Evolutionary conservation across 1,140 invertebrate species (phyloP), one percentile per base, ranked within the genome.

Genomic region (Yoshiicerus persimilis): DNA sequence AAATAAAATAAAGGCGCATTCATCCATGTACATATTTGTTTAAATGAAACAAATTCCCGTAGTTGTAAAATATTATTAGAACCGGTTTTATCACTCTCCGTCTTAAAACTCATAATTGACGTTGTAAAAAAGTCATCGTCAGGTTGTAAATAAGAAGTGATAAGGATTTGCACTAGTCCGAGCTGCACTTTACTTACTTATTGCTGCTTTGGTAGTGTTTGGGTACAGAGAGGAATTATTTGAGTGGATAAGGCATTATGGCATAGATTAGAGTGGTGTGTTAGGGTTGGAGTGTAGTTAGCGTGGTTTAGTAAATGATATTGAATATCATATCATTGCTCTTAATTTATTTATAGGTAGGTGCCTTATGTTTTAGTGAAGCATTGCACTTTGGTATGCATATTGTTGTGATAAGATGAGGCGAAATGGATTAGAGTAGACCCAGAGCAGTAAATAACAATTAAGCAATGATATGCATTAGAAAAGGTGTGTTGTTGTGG

Each of bases 51-150:
- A 41, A 84, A 84, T 62, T 84, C 83, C 38, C 83, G 83, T 84
- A 41, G 38, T 41, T 84, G 83, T 84, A 84, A 84, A 84, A 84
- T 84, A 84, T 84, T 84, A 84, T 84, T 84, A 84, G 83, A 84
- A 84, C 83, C 83, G 83, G 83, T 84, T 84, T 84, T 84, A 84
- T 84, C 83, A 56, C 83, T 84, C 83, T 84, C 41, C 32, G 83
- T 84, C 83, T 84, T 62, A 84, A 84, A 84, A 84, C 83, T 84
- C 83, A 84, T 84, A 84, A 84, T 84, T 84, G 83, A 84, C 83
- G 83, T 84, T 62, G 39, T 84, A 84, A 84, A 84, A 84, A 56
- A 84, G 83, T 84, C 83, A 84, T 84, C 83, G 47, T 84, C 83
- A 84, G 83, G 83, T 84, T 84, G 83, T 84, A 84, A 84, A 84